Evolutionary conservation across 2,113 vertebrate species (phyloP).

Genomic region (Sardina pilchardus): DNA sequence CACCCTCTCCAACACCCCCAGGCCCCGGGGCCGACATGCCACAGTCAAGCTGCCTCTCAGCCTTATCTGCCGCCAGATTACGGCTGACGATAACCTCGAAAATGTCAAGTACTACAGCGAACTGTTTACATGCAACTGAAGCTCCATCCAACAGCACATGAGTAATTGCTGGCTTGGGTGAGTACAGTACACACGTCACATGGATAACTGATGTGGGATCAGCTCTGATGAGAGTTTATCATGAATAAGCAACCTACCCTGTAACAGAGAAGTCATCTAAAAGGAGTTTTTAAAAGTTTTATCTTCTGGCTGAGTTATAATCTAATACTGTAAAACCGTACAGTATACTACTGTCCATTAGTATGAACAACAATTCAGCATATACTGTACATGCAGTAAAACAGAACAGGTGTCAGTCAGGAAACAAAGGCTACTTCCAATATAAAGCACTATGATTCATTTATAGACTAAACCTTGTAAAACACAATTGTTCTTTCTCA

Average conservation of each 20-base stretch:
- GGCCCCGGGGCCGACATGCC: constrained; percentile 3
- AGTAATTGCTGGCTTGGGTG: neutral
- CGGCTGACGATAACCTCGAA: constrained; percentile 40
- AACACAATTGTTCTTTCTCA: neutral
- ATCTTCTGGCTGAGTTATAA: neutral
- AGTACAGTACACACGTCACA: neutral
- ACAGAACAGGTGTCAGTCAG: too few relatives aligned
- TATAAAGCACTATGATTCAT: too few relatives aligned
- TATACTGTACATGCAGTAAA: too few relatives aligned
- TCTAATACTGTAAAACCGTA: too few relatives aligned
- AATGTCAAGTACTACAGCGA: constrained; percentile 42
- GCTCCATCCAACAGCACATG: neutral
- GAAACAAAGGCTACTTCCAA: too few relatives aligned
- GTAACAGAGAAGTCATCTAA: neutral
- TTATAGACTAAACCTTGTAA: neutral
- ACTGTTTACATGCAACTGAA: neutral
- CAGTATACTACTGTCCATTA: too few relatives aligned
- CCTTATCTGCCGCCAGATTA: neutral
- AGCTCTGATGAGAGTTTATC: neutral
- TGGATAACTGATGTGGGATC: neutral
- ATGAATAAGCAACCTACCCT: neutral
- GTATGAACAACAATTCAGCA: neutral
- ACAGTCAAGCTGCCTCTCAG: neutral
- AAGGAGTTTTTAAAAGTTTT: neutral
- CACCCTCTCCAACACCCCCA: constrained; percentile 24